Percentiles rank a stretch among this genome's conserved stretches.
Evolutionary conservation across 2,797 vertebrate genomes (phyloP).

Genomic region (Sebastes hubbsi): DNA sequence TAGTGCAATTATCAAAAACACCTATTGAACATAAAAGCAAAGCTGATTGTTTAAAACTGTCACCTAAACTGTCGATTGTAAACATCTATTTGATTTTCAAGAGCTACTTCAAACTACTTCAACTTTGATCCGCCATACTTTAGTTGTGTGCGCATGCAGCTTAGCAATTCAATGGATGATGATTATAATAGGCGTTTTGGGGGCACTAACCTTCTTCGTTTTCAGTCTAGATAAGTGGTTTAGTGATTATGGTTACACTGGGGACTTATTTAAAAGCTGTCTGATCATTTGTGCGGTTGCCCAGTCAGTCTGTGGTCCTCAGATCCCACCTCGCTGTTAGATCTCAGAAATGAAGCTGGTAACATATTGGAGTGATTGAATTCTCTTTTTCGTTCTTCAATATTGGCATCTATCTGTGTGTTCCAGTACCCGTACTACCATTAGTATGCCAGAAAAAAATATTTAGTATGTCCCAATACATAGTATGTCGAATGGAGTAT

Average conservation of each 20-base stretch:
- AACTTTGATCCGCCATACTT: background rate
- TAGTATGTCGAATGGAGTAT: too few species aligned
- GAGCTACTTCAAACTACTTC: background rate
- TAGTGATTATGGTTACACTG: background rate
- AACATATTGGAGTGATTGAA: background rate
- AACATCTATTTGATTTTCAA: conserved; percentile 6
- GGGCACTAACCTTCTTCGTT: background rate
- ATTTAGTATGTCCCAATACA: too few species aligned
- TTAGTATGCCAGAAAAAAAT: too few species aligned
- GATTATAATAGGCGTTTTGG: background rate
- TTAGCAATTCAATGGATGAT: background rate
- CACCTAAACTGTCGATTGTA: background rate
- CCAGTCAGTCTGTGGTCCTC: background rate
- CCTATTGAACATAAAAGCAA: background rate
- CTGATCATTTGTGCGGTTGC: background rate
- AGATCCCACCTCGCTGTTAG: background rate
- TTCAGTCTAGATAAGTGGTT: conserved; percentile 4
- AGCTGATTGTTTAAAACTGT: background rate
- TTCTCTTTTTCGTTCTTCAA: background rate
- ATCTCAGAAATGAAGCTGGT: background rate
- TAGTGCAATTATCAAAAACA: background rate
- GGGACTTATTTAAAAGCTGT: background rate
- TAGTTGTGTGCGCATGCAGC: background rate
- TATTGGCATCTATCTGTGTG: background rate
- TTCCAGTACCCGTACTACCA: too few species aligned